Evolutionary conservation across 2,888 invertebrate genomes (phyloP), one percentile per base, ranked within the genome.

Genomic region (Spilosoma lubricipeda): DNA sequence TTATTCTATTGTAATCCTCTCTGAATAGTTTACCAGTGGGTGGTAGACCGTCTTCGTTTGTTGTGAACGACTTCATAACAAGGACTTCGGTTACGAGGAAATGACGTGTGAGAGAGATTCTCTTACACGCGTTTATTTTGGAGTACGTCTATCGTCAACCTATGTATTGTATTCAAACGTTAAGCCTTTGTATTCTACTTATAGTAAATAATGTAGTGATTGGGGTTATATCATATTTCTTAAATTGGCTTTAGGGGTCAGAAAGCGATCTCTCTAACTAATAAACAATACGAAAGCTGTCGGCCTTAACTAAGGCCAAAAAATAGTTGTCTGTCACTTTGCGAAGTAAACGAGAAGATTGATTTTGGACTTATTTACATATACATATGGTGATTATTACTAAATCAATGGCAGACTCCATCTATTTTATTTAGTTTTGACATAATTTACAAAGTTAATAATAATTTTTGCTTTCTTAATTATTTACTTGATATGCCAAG

Each of bases 1-100:
- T 67, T 67, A 48, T 67, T 67, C 67, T 67, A 70, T 70, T 70
- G 69, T 70, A n/a, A 59, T 56, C 36, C 48, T 36, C 69, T 23
- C 9, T 70, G 36, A 70, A 56, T 70, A 56, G 69, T 70, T 70
- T 59, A 59, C 69, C 56, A 56, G 69, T 59, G 59, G 48, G 48
- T 52, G 48, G 69, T n/a, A 39, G 63, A 63, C 63, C 63, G 69
- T 27, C 56, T 70, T 27, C 20, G 56, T 70, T n/a, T 59, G 39
- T 70, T 18, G 4, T 33, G n/a, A 27, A 36, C 3, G 7, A 48
- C 30, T 48, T 67, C 48, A 33, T 33, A 69, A 69, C 23, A n/a
- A 56, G 36, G 56, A n/a, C 56, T 39, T 59, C 18, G 56, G n/a
- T 56, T n/a, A 36, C 56, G n/a, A 52, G n/a, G 69, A 33, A 56